These are phyloP conservation scores for Epinephelus moara DNA, from an alignment of 2,113 vertebrate genomes.

Conservation along the genomic window DNA sequence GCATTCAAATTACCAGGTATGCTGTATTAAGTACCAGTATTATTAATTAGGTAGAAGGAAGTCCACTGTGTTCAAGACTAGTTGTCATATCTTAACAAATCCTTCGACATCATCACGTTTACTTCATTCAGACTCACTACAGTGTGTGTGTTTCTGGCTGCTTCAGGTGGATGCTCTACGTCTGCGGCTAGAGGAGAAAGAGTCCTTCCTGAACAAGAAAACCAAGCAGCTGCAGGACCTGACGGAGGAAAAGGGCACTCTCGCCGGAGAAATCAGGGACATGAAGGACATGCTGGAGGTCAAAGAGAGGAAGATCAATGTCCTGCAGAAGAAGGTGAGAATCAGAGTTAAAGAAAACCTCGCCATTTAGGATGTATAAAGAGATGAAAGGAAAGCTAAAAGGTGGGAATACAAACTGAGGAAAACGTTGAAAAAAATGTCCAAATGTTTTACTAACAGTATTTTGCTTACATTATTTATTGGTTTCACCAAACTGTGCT, in stretches of 20 bases:
- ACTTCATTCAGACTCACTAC: background rate
- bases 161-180: conserved; percentile 95
- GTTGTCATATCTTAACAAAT: too few species aligned
- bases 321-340: conserved; percentile 97
- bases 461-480: background rate
- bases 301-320: conserved; percentile 98
- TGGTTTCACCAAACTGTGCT: background rate
- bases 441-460: background rate
- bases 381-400: background rate
- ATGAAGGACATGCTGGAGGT: conserved; percentile 99
- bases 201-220: conserved; percentile 98
- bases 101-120: too few species aligned
- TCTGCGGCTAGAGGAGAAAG: conserved; percentile 97
- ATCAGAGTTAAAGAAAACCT: background rate
- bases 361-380: too few species aligned
- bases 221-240: conserved; percentile 99
- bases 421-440: background rate
- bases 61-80: too few species aligned
- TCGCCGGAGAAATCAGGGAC: conserved; percentile 97
- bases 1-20: too few species aligned
- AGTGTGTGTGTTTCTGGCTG: background rate
- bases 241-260: conserved; percentile 97
- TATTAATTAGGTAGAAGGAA: too few species aligned
- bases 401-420: background rate
- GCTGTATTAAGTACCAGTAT: too few species aligned